phyloP scores from a whole-genome alignment of 2,113 vertebrate species.

The Vulpes vulpes region DNA sequence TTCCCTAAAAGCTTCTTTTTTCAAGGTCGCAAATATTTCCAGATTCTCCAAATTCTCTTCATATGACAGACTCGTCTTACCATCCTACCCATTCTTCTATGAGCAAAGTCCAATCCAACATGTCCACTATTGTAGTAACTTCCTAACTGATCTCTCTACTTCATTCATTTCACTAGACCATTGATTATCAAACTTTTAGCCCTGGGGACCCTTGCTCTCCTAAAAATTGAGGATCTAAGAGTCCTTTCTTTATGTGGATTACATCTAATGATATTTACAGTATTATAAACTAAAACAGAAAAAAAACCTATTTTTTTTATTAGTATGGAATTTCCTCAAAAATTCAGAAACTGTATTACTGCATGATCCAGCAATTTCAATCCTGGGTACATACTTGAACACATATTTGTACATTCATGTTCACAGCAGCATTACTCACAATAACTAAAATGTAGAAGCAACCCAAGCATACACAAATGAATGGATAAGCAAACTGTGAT shows the following conservation, averaged over 20 bases:
- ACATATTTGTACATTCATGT: not conserved
- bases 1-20: not conserved
- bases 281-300: slow-evolving; percentile 13
- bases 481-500: not conserved
- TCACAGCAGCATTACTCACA: not conserved
- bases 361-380: not conserved
- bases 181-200: not conserved
- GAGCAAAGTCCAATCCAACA: not conserved
- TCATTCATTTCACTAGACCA: not conserved
- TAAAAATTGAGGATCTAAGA: not conserved
- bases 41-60: not conserved
- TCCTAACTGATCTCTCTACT: not conserved
- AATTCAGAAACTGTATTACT: not conserved
- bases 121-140: not conserved
- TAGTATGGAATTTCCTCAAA: not conserved
- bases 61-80: not conserved
- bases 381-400: not conserved
- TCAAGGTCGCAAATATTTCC: not conserved
- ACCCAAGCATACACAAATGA: not conserved
- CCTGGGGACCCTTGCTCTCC: not conserved
- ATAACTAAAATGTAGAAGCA: not conserved
- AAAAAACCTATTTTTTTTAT: not conserved
- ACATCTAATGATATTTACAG: not conserved
- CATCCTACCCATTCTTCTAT: not conserved
- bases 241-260: not conserved